Conservation (phyloP, 2,797 vertebrate species). For the Poeciliopsis gracilis region DNA sequence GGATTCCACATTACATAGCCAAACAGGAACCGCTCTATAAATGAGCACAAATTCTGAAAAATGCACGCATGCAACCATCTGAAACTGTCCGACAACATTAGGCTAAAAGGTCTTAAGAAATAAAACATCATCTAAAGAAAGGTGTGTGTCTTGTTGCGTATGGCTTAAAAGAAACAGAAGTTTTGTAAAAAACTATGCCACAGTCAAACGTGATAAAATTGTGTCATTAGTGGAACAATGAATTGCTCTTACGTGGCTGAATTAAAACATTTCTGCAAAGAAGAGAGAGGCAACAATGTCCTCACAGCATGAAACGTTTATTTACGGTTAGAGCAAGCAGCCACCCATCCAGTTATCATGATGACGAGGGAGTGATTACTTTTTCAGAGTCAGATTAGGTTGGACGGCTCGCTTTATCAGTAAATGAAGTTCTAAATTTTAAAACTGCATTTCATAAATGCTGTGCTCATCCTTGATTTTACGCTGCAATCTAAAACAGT, state of each 20-base stretch:
- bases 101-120: not conserved
- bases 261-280: not conserved
- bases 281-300: not conserved
- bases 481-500: not conserved
- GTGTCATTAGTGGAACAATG: not conserved
- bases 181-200: not conserved
- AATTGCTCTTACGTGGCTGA: not conserved
- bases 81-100: not conserved
- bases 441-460: not conserved
- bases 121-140: not conserved
- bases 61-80: not conserved
- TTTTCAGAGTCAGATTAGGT: too few relatives aligned
- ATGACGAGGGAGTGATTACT: not conserved
- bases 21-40: not conserved
- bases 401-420: not conserved
- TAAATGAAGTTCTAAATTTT: not conserved
- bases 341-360: not conserved
- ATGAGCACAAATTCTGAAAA: not conserved
- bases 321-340: not conserved
- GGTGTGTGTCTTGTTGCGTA: not conserved
- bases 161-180: not conserved
- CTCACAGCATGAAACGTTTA: not conserved
- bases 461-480: not conserved
- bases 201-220: not conserved
- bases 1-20: not conserved